Evolutionary conservation across 2,113 vertebrate genomes (phyloP).

Genomic region (Pachyramphus minor): DNA sequence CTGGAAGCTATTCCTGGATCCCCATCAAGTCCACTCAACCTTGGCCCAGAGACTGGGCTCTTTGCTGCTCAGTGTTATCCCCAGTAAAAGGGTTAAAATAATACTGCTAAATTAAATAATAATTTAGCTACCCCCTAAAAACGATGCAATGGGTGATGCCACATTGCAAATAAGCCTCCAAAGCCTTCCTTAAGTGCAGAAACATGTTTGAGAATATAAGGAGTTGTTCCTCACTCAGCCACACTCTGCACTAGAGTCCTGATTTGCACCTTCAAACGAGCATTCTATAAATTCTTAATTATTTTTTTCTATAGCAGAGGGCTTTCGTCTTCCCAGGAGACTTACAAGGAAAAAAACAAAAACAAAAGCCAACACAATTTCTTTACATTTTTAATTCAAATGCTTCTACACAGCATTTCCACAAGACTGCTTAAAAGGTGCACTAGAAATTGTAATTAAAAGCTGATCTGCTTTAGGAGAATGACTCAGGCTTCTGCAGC

Average conservation of each 20-base stretch:
- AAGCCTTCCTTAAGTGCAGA: neutral
- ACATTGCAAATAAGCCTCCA: neutral
- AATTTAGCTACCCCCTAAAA: neutral
- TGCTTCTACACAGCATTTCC: constrained; percentile 13
- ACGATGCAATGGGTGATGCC: neutral
- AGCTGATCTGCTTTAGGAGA: neutral
- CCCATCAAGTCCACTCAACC: neutral
- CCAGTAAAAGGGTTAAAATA: neutral
- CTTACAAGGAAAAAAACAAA: neutral
- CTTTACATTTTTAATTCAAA: constrained; percentile 42
- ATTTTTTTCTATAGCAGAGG: neutral
- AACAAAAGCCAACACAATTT: neutral
- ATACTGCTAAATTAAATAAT: no score
- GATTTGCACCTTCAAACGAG: neutral
- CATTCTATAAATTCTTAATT: neutral
- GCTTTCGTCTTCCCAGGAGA: neutral
- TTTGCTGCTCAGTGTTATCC: neutral
- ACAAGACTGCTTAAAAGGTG: constrained; percentile 10
- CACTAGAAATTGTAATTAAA: constrained; percentile 49
- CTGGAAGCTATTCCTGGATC: neutral
- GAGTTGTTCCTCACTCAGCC: neutral
- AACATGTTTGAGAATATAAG: neutral
- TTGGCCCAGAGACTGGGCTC: neutral
- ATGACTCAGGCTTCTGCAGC: constrained; percentile 43
- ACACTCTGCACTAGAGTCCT: neutral